Percentiles rank a stretch among this genome's conserved stretches.
phyloP scores from a whole-genome alignment of 53 echinoderm and acorn worm genomes.

The Luidia sarsii region DNA sequence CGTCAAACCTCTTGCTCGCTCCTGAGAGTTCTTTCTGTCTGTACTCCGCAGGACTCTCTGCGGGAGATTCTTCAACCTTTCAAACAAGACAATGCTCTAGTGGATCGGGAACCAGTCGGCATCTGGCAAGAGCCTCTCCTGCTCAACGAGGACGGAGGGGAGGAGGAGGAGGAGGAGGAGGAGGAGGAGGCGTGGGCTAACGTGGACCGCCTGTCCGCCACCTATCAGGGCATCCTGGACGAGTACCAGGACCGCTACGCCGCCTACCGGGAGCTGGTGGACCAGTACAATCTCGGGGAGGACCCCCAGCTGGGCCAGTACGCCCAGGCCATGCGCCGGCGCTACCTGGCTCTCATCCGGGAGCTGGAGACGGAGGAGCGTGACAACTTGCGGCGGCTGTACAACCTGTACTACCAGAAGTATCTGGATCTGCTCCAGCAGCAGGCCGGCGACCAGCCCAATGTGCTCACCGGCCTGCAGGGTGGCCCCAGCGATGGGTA shows the following conservation, averaged over 20 bases:
- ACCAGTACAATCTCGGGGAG: slow-evolving; percentile 17
- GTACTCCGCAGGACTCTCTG: slow-evolving; percentile 13
- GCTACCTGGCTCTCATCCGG: neutral
- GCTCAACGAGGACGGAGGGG: no score
- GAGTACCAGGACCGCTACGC: slow-evolving; percentile 33
- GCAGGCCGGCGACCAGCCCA: neutral
- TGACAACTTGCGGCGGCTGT: slow-evolving; percentile 11
- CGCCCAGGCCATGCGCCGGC: slow-evolving; percentile 15
- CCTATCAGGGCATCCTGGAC: slow-evolving; percentile 24
- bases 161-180: no score
- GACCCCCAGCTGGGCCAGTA: slow-evolving; percentile 26
- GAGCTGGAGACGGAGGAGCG: slow-evolving; percentile 21
- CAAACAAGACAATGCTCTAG: slow-evolving; percentile 14
- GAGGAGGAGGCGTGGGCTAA: slow-evolving; percentile 17
- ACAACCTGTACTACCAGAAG: slow-evolving; percentile 43
- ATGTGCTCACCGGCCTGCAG: neutral
- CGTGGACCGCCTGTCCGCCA: slow-evolving; percentile 14
- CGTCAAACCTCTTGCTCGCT: no score
- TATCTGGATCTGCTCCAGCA: slow-evolving; percentile 9
- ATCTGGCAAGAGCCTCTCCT: no score
- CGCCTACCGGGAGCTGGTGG: slow-evolving; percentile 21
- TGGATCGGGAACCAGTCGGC: neutral
- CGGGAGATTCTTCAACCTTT: slow-evolving; percentile 21
- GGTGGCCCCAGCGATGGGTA: neutral
- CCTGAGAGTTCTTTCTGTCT: neutral